Evolutionary conservation across 53 echinoderm and acorn worm genomes (phyloP).

Genomic region (Patiria pectinifera): DNA sequence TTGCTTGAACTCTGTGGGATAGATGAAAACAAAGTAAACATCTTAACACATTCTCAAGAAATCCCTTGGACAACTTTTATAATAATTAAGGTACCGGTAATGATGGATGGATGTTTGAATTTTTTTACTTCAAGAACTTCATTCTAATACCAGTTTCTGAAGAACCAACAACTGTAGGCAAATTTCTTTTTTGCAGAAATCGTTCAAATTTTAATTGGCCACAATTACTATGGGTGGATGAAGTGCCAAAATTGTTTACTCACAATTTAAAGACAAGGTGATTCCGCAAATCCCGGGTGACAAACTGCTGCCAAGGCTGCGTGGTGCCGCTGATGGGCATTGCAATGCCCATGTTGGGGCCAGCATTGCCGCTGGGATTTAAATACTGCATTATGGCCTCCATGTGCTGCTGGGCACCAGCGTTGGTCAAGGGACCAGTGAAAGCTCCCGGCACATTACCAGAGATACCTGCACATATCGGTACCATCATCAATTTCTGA

Average conservation of each 20-base stretch:
- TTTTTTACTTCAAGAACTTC: no score
- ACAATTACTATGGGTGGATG: no score
- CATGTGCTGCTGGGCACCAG: constrained; percentile 44
- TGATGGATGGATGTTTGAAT: no score
- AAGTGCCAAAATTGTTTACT: constrained; percentile 44
- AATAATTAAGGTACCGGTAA: no score
- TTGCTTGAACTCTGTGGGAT: constrained; percentile 95
- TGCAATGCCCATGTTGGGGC: constrained; percentile 63
- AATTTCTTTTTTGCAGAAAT: no score
- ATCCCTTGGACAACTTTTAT: no score
- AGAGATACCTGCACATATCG: neutral
- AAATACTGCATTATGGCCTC: constrained; percentile 58
- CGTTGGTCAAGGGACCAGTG: constrained; percentile 55
- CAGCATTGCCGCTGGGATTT: constrained; percentile 35
- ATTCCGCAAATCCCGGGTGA: constrained; percentile 94
- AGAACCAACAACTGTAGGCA: no score
- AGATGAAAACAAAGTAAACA: constrained; percentile 1
- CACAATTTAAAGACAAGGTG: constrained; percentile 99
- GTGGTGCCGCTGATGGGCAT: constrained; percentile 69
- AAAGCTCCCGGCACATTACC: constrained; percentile 55
- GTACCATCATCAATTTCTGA: no score
- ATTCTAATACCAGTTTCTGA: no score
- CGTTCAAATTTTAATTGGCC: no score
- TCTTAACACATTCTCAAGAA: neutral
- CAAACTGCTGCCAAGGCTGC: constrained; percentile 94